A percentile compares a stretch with the other conserved stretches of the same genome.
These are phyloP conservation scores for Fregetta grallaria DNA, from an alignment of 2,113 vertebrate species.

Conservation along the genomic window DNA sequence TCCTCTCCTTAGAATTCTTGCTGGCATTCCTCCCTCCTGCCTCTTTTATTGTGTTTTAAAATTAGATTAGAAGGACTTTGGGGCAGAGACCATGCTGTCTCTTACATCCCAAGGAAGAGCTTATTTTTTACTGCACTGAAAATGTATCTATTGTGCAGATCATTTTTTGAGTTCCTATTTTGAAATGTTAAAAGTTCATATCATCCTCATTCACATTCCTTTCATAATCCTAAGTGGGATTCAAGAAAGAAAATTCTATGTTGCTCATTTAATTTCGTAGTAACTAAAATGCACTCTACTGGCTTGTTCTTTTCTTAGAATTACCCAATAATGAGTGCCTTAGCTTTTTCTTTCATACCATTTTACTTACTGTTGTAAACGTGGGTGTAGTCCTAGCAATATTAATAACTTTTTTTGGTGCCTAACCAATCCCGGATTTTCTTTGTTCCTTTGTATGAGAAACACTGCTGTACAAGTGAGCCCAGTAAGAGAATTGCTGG, in stretches of 20 bases:
- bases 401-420: not conserved
- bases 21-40: not conserved
- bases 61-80: constrained; percentile 38
- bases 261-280: not conserved
- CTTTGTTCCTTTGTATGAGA: not conserved
- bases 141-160: not conserved
- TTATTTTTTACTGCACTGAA: not conserved
- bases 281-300: not conserved
- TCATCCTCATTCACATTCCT: not conserved
- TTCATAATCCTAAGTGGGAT: not conserved
- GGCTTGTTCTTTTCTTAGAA: not conserved
- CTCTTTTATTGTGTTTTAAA: constrained; percentile 47
- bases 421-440: not conserved
- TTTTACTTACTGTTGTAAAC: not conserved
- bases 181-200: constrained; percentile 2
- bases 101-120: not conserved
- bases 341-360: not conserved
- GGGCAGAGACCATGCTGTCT: not conserved
- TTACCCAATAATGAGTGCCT: not conserved
- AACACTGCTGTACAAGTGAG: not conserved
- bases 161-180: not conserved
- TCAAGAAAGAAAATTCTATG: not conserved
- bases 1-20: constrained; percentile 54
- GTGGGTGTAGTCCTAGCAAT: not conserved
- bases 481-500: not conserved